Percentiles rank a stretch among this genome's conserved stretches.
These are phyloP conservation scores for Orchestia grillus DNA, from an alignment of 1,140 invertebrate genomes.

Conservation along the genomic window DNA sequence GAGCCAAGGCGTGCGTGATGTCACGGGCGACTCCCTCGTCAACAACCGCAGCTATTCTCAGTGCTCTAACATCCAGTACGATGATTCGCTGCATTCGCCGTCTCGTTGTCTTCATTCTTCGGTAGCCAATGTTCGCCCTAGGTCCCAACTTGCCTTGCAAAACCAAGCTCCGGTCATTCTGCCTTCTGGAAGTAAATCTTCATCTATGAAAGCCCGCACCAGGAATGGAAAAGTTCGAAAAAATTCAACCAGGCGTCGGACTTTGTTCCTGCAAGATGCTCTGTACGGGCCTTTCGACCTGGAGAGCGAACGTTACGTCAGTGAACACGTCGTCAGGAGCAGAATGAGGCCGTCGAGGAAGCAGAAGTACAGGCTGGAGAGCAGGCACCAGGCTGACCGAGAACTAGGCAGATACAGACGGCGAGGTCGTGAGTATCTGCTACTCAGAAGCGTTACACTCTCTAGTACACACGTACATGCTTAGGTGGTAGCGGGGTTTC, in stretches of 20 bases:
- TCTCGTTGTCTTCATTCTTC: background rate
- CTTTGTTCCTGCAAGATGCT: background rate
- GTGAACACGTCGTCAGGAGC: constrained; percentile 15
- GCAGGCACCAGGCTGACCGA: background rate
- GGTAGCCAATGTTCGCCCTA: background rate
- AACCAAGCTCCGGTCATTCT: background rate
- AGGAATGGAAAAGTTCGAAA: background rate
- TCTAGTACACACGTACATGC: background rate
- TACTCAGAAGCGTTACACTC: background rate
- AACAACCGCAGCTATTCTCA: constrained; percentile 4
- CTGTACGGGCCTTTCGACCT: constrained; percentile 1
- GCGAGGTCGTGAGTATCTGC: constrained; percentile 1
- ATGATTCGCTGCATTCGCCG: background rate
- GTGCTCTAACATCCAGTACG: background rate
- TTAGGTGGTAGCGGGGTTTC: background rate
- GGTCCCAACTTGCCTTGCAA: background rate
- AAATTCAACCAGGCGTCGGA: background rate
- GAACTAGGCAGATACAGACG: constrained; percentile 37
- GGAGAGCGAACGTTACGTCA: background rate
- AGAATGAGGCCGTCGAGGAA: constrained; percentile 14
- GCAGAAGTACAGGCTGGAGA: constrained; percentile 31
- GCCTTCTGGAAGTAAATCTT: background rate
- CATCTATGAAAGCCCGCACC: background rate
- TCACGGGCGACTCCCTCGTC: background rate
- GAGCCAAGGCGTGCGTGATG: constrained; percentile 36